phyloP scores from a whole-genome alignment of 2,113 vertebrate species.

The Actinemys pallida region DNA sequence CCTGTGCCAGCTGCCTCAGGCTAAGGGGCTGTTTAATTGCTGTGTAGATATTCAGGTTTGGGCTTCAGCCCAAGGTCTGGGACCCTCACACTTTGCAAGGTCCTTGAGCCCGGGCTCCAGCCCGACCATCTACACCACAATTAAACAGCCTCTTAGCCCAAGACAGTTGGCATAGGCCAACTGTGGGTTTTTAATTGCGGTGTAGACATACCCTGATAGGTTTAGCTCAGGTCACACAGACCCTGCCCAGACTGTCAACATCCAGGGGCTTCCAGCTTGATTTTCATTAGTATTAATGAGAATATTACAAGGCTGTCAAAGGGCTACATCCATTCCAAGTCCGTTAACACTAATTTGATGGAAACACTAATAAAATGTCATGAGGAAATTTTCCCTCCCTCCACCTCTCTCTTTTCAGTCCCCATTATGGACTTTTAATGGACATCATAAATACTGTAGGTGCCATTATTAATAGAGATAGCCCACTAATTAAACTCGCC shows the following conservation, averaged over 20 bases:
- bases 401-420: slow-evolving; percentile 6
- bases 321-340: not conserved
- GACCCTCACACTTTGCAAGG: too few relatives aligned
- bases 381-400: not conserved
- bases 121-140: too few relatives aligned
- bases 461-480: not conserved
- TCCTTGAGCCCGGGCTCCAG: too few relatives aligned
- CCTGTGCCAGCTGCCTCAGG: too few relatives aligned
- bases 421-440: slow-evolving; percentile 20
- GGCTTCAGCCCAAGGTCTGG: too few relatives aligned
- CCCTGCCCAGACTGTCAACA: not conserved
- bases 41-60: too few relatives aligned
- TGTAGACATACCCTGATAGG: not conserved
- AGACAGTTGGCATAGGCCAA: not conserved
- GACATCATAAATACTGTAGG: slow-evolving; percentile 15
- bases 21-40: too few relatives aligned
- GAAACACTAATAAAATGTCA: slow-evolving; percentile 14
- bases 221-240: not conserved
- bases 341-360: slow-evolving; percentile 14
- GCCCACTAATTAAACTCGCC: not conserved
- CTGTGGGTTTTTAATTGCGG: not conserved
- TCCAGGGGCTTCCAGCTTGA: not conserved
- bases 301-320: not conserved
- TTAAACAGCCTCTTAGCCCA: too few relatives aligned
- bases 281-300: not conserved